These are phyloP conservation scores for Harmothoe impar DNA, from an alignment of 2,888 invertebrate species.

Conservation along the genomic window DNA sequence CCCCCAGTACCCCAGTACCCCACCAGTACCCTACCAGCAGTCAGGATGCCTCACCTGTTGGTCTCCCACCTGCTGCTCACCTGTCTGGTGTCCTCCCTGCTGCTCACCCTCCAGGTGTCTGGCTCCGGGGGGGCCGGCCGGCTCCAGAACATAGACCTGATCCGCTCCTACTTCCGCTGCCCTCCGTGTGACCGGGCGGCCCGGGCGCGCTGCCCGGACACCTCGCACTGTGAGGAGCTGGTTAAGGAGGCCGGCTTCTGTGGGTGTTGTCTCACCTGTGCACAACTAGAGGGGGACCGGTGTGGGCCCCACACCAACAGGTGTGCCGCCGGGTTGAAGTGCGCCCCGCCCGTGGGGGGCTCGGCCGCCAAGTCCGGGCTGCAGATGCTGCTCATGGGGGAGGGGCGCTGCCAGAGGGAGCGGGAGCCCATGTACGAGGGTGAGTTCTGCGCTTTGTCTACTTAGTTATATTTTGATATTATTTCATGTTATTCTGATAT, in stretches of 20 bases:
- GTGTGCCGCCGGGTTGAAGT: constrained; percentile 20
- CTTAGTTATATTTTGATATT: no score
- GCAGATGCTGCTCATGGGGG: neutral
- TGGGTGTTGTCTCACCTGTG: constrained; percentile 38
- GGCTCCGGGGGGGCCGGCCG: neutral
- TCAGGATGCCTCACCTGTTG: neutral
- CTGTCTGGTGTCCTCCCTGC: neutral
- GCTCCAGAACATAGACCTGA: constrained; percentile 9
- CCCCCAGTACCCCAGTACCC: no score
- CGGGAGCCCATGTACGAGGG: constrained; percentile 26
- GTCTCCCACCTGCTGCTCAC: neutral
- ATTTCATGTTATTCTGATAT: neutral
- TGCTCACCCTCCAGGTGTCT: neutral
- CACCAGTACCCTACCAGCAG: no score
- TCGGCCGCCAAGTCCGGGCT: constrained; percentile 35
- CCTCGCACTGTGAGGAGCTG: constrained; percentile 27
- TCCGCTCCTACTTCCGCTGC: constrained; percentile 26
- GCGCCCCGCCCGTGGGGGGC: neutral
- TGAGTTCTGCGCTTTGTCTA: neutral
- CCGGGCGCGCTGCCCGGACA: constrained; percentile 24
- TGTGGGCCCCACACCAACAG: constrained; percentile 17
- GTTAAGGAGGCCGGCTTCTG: constrained; percentile 44
- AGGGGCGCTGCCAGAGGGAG: constrained; percentile 5
- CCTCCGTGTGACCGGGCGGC: neutral
- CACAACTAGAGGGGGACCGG: constrained; percentile 42